Base-by-base conservation (phyloP, 2,888 invertebrate species). In the Eudemis profundana region DNA sequence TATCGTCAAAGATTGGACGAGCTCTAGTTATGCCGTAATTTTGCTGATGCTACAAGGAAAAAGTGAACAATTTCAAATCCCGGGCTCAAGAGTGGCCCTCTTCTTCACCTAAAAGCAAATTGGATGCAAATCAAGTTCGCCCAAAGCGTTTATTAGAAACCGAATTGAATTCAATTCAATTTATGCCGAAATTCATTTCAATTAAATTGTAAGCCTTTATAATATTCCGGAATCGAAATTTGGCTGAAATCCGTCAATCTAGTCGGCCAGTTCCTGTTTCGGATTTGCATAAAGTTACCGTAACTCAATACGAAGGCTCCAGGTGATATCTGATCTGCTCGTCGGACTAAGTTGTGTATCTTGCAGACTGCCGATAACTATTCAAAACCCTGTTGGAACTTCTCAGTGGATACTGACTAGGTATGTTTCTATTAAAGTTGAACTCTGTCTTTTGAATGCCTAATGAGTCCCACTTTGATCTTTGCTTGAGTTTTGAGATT, bases 251-350 rank as follows among this genome's bases (percentile, higher is more conserved):
- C 36, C 38, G 36, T 38, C 59, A 51, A 51, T 59, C 19, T 59
- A 59, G 63, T 17, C 10, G 33, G 23, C 36, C 27, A 36, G 38
- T 38, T 59, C n/a, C 23, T 40, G 46, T 50, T 57, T 19, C 23
- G 17, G 17, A 53, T 65, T 65, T 59, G 51, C 64, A 65, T 65
- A 46, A 65, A 51, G 36, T 65, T 38, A 54, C 15, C 29, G 40
- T 42, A 53, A 54, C 33, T 56, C 56, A 56, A 63, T 42, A 15
- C 19, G 15, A 23, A 38, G 36, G 56, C 15, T 57, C 33, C 57
- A 57, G 57, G 57, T 56, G 44, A 56, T 44, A 46, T 46, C 46
- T 46, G 29, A 42, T 46, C 46, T 19, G 29, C n/a, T 14, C 15
- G 5, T 14, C 14, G 17, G 44, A 14, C 57, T 8, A 44, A 46